Base-by-base conservation (phyloP, 2,888 invertebrate species). In the Drosophila pseudotalamancana region DNA sequence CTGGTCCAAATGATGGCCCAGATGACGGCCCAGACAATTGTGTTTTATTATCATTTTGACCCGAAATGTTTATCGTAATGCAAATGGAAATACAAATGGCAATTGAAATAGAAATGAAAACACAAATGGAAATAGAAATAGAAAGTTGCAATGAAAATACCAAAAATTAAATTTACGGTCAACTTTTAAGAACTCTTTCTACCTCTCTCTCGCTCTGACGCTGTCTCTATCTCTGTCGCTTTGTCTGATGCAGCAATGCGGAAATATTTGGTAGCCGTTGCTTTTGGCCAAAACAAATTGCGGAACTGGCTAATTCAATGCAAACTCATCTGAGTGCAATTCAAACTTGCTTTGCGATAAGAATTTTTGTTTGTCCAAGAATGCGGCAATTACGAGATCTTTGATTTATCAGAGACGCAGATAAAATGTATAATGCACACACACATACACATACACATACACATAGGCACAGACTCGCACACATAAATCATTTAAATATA, bases 271-370 rank as follows among this genome's bases (percentile, higher is more conserved):
- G 16, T 11, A 39, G 25, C 11, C 46, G 21, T 46, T 53, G 45
- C 42, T 60, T 11, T 16, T 54, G 56, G 56, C 39, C 37, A 49
- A 51, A 48, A 23, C 42, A 56, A 67, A 61, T 73, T 73, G 51
- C 48, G 32, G 23, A 66, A 67, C 49, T 49, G 51, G 25, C 61
- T 43, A 60, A 70, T 54, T 59, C 50, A 40, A 65, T 55, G 66
- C 25, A 35, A 62, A 62, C 51, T 53, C 63, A 55, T 43, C 43
- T 4, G 39, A 61, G 32, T 60, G 62, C 74, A 71, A 68, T 71
- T 69, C 23, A 18, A 49, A 35, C 8, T 43, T 37, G 39, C 23
- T n/a, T 14, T 55, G 42, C 5, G 49, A 53, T 51, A 74, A 61
- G 53, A 61, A 45, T 23, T 37, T 25, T 21, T 16, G 16, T 14